A percentile compares a stretch with the other conserved stretches of the same genome.
These are phyloP conservation scores for Mycteria americana DNA, from an alignment of 2,797 vertebrate species.

Conservation along the genomic window DNA sequence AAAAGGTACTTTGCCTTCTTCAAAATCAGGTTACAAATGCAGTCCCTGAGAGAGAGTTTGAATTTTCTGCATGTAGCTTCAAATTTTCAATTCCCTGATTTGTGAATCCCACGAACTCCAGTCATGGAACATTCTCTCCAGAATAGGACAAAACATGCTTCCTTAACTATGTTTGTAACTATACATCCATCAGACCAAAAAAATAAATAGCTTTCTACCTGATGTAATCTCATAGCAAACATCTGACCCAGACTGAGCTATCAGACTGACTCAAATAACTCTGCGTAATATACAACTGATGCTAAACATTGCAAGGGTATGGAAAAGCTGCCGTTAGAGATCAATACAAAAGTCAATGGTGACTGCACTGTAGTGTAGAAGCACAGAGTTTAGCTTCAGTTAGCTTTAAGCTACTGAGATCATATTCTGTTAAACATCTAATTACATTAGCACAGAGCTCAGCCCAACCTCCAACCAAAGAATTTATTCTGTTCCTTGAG, in stretches of 20 bases:
- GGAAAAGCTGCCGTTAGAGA: rapidly evolving
- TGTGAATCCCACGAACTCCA: not conserved
- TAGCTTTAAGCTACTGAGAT: not conserved
- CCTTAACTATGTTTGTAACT: not conserved
- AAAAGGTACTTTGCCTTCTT: not conserved
- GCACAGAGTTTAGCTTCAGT: not conserved
- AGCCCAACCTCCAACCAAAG: not conserved
- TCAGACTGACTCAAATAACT: not conserved
- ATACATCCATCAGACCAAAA: not conserved
- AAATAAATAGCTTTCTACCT: not conserved
- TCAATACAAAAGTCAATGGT: not conserved
- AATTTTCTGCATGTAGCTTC: not conserved
- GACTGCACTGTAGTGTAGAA: not conserved
- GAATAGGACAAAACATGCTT: not conserved
- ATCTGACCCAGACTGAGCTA: not conserved
- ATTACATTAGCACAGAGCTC: not conserved
- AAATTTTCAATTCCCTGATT: not conserved
- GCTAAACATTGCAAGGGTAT: not conserved
- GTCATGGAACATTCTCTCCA: not conserved
- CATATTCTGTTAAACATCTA: not conserved
- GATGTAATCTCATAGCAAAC: not conserved
- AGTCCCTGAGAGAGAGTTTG: not conserved
- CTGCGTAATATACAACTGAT: not conserved
- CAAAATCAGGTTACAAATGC: not conserved
- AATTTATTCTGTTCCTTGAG: not conserved